Conservation (phyloP, 2,888 invertebrate genomes). For the Amphipoea lucens region DNA sequence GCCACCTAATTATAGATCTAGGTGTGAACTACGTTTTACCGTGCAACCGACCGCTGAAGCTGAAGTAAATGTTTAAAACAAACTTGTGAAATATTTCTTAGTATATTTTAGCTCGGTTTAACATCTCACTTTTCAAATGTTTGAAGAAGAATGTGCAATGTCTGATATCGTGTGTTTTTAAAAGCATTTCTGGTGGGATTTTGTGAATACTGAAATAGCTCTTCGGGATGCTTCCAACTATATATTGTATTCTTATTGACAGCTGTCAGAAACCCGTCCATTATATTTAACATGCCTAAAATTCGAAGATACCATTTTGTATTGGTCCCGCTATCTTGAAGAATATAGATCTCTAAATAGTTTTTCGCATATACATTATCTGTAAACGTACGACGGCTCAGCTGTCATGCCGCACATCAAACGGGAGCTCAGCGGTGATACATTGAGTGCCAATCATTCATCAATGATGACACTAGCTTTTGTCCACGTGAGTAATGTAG, state of each 20-base stretch:
- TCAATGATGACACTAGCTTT: slow-evolving; percentile 52
- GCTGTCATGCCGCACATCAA: slow-evolving; percentile 58
- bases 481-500: slow-evolving; percentile 25
- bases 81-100: slow-evolving; percentile 44
- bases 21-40: slow-evolving; percentile 53
- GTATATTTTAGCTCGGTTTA: slow-evolving; percentile 45
- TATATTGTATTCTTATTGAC: slow-evolving; percentile 9
- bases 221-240: not conserved
- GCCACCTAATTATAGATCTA: slow-evolving; percentile 68
- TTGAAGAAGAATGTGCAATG: slow-evolving; percentile 27
- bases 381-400: slow-evolving; percentile 32
- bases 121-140: slow-evolving; percentile 51
- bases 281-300: slow-evolving; percentile 11
- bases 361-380: slow-evolving; percentile 45
- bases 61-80: slow-evolving; percentile 42
- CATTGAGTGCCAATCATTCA: slow-evolving; percentile 58
- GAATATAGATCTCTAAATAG: slow-evolving; percentile 30
- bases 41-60: slow-evolving; percentile 32
- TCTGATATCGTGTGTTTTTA: slow-evolving; percentile 31
- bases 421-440: slow-evolving; percentile 28
- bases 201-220: slow-evolving; percentile 11
- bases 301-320: not conserved
- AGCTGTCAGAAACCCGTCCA: slow-evolving; percentile 6
- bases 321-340: slow-evolving; percentile 3
- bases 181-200: slow-evolving; percentile 21